phyloP scores from a whole-genome alignment of 1,140 invertebrate species.

The Atta texana region DNA sequence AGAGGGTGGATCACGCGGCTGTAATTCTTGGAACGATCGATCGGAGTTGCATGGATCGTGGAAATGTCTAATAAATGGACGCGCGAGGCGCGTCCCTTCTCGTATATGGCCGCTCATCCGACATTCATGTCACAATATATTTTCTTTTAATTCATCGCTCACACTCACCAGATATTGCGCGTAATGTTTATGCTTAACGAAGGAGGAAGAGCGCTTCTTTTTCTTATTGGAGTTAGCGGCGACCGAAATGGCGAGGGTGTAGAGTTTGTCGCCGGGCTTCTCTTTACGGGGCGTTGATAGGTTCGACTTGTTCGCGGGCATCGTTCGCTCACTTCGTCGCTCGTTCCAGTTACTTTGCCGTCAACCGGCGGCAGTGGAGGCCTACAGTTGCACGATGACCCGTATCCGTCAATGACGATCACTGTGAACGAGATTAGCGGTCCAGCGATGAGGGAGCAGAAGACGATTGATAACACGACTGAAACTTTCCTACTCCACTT shows the following conservation, averaged over 20 bases:
- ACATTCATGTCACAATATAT: conserved; percentile 49
- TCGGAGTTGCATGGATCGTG: conserved; percentile 13
- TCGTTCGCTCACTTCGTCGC: conserved; percentile 50
- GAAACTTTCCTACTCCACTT: conserved; percentile 35
- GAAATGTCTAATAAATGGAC: not conserved
- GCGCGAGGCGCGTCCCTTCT: conserved; percentile 32
- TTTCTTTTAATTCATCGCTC: not conserved
- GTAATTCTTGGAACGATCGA: conserved; percentile 30
- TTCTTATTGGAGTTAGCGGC: conserved; percentile 64
- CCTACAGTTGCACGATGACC: not conserved
- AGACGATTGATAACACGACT: conserved; percentile 66
- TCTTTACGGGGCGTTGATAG: conserved; percentile 78
- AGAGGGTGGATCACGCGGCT: not conserved
- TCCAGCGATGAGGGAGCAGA: conserved; percentile 56
- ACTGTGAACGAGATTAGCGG: conserved; percentile 37
- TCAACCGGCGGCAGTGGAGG: not conserved
- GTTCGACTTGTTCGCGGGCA: conserved; percentile 82
- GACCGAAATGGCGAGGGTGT: conserved; percentile 40
- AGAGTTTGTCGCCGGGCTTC: conserved; percentile 73
- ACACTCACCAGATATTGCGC: conserved; percentile 81
- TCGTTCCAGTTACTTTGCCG: not conserved
- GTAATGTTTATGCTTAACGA: conserved; percentile 81
- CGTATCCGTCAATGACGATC: conserved; percentile 30
- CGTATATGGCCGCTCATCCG: conserved; percentile 61
- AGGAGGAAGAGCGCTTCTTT: conserved; percentile 78